Conservation (phyloP, 2,888 invertebrate species). For the Thymelicus sylvestris region DNA sequence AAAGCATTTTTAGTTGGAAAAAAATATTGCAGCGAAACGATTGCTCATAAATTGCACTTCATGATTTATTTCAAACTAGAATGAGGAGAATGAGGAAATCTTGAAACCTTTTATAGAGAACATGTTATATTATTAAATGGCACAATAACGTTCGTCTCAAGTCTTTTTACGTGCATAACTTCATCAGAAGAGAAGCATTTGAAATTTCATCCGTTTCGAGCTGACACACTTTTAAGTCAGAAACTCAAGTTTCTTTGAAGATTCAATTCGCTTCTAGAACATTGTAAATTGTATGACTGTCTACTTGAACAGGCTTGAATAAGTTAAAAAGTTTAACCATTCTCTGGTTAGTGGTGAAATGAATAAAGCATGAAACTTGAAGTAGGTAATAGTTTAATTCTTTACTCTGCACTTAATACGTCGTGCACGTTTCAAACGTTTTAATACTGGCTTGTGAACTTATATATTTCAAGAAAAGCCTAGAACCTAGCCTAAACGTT, state of each 20-base stretch:
- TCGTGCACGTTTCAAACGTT: too few relatives aligned
- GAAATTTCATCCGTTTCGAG: conserved; percentile 7
- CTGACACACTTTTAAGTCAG: not conserved
- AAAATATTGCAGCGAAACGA: not conserved
- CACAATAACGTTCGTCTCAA: not conserved
- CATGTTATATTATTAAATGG: too few relatives aligned
- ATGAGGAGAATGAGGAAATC: not conserved
- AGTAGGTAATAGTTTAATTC: not conserved
- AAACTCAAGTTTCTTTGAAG: conserved; percentile 1
- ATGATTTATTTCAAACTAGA: not conserved
- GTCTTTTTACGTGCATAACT: not conserved
- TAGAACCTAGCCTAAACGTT: too few relatives aligned
- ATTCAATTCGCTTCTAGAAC: not conserved
- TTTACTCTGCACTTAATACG: too few relatives aligned
- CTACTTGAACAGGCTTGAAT: not conserved
- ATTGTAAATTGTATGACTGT: conserved; percentile 11
- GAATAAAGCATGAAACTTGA: not conserved
- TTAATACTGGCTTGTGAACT: too few relatives aligned
- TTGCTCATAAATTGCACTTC: not conserved
- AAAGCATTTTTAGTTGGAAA: not conserved
- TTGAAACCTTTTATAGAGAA: too few relatives aligned
- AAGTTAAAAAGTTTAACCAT: not conserved
- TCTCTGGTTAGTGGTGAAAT: not conserved
- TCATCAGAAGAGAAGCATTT: not conserved
- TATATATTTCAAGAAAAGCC: too few relatives aligned